Evolutionary conservation across 2,113 vertebrate species (phyloP), one percentile per base, ranked within the genome.

Genomic region (Epinephelus moara): DNA sequence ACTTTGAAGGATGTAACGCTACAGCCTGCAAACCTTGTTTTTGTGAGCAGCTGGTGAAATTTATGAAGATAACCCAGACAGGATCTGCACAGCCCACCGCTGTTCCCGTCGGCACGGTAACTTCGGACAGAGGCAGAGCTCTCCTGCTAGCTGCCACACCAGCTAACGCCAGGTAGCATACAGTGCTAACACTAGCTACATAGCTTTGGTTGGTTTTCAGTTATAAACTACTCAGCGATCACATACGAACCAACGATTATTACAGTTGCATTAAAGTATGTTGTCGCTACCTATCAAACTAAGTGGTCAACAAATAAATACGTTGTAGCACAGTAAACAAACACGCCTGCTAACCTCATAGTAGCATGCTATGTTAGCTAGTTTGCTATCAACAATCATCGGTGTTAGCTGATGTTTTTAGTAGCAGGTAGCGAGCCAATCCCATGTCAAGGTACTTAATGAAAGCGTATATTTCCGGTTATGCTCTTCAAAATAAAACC

Each of bases 131-230:
- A 75, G 42, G 82, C 83, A 57, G 71, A 50, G 53, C 64, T 80
- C 42, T 25, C 56, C 70, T 70, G 79, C 77, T 82, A 84, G 74
- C 84, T 72, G 21, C 77, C 55, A 59, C 50, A 78, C 59, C 63
- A 73, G 89, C 85, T 85, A 91, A 82, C 81, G 66, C 23, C 70
- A 89, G 86, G 77, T 87, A 91, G 83, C 70, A 25, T 10, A 18
- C 59, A 70, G 49, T 80, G 33, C 64, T 75, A 52, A 55, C 21
- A 50, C 50, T 37, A 40, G 19, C 30, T 74, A 3, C 6, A 18
- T 2, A 11, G 4, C 45, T 68, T 69, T 15, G 4, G 33, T 27
- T 25, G 13, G 30, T 81, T 53, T 66, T 3, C 10, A 25, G 0
- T 30, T 63, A 52, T 4, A 72, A 78, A 75, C 21, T 62, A 18